A percentile compares a stretch with the other conserved stretches of the same genome.
phyloP scores from a whole-genome alignment of 1,140 invertebrate species.

The Conus ventricosus region DNA sequence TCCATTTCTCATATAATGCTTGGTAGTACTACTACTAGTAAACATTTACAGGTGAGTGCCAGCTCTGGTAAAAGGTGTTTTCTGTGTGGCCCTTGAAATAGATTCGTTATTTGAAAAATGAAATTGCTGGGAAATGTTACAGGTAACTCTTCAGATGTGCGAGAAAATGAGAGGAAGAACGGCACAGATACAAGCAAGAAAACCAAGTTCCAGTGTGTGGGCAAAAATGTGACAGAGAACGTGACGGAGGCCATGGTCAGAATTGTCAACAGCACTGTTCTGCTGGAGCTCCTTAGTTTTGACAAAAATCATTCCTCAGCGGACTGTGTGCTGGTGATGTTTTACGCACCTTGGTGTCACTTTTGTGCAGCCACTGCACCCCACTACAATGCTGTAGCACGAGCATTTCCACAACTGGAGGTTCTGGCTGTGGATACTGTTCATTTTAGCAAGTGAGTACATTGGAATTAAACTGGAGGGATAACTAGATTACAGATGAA shows the following conservation, averaged over 20 bases:
- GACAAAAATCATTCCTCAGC: constrained; percentile 76
- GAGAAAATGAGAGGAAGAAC: constrained; percentile 54
- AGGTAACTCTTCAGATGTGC: constrained; percentile 11
- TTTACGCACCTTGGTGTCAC: constrained; percentile 92
- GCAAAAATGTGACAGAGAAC: constrained; percentile 65
- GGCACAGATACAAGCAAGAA: constrained; percentile 59
- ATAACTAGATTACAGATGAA: no score
- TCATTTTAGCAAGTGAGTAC: constrained; percentile 83
- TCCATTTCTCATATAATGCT: no score
- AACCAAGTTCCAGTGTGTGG: constrained; percentile 65
- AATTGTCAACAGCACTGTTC: constrained; percentile 71
- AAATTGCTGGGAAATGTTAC: neutral
- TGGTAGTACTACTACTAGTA: no score
- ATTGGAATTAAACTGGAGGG: neutral
- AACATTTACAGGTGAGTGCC: no score
- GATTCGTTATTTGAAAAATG: neutral
- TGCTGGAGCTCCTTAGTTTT: constrained; percentile 75
- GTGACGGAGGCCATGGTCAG: constrained; percentile 55
- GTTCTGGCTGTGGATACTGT: constrained; percentile 93
- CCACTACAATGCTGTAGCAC: constrained; percentile 90
- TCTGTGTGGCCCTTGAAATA: no score
- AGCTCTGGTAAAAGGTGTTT: no score
- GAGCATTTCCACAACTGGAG: constrained; percentile 89
- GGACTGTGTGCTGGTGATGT: constrained; percentile 86
- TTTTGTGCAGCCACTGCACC: constrained; percentile 93